These are phyloP conservation scores for Druceiella hillmani DNA, from an alignment of 2,888 invertebrate species.

Conservation along the genomic window DNA sequence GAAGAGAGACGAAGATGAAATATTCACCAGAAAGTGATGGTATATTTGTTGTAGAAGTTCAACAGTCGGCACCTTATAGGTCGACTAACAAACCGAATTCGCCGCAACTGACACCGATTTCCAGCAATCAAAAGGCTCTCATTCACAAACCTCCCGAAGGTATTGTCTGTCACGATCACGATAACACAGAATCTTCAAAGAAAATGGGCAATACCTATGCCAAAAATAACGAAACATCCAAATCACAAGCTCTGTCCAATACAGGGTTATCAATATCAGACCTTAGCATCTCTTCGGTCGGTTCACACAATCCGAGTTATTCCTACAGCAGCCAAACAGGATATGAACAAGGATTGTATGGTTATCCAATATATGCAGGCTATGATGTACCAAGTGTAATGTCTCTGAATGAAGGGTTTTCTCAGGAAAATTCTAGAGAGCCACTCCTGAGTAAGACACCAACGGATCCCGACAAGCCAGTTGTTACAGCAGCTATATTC, in stretches of 20 bases:
- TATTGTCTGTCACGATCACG: too few relatives aligned
- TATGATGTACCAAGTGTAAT: conserved; percentile 44
- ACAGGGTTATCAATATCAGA: conserved; percentile 81
- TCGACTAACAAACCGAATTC: conserved; percentile 34
- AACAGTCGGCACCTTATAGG: conserved; percentile 41
- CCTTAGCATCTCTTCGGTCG: conserved; percentile 66
- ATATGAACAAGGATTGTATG: conserved; percentile 68
- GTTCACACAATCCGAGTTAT: conserved; percentile 68
- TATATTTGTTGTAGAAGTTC: conserved; percentile 69
- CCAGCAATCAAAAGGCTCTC: conserved; percentile 42
- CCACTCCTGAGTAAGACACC: conserved; percentile 45
- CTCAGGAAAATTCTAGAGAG: conserved; percentile 44
- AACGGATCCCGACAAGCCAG: conserved; percentile 55
- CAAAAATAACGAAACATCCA: conserved; percentile 39
- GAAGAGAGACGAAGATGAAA: conserved; percentile 69
- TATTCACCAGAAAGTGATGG: conserved; percentile 68
- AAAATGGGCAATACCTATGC: conserved; percentile 25
- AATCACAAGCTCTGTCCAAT: conserved; percentile 53
- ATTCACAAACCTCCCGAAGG: conserved; percentile 43
- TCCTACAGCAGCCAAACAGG: conserved; percentile 75
- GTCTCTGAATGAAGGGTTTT: conserved; percentile 34
- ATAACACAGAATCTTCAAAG: conserved; percentile 34
- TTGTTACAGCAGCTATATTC: conserved; percentile 65
- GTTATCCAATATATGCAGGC: conserved; percentile 59
- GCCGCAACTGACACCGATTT: conserved; percentile 36